A percentile compares a stretch with the other conserved stretches of the same genome.
These are phyloP conservation scores for Chymomyza amoena DNA, from an alignment of 2,888 invertebrate genomes.

Conservation along the genomic window DNA sequence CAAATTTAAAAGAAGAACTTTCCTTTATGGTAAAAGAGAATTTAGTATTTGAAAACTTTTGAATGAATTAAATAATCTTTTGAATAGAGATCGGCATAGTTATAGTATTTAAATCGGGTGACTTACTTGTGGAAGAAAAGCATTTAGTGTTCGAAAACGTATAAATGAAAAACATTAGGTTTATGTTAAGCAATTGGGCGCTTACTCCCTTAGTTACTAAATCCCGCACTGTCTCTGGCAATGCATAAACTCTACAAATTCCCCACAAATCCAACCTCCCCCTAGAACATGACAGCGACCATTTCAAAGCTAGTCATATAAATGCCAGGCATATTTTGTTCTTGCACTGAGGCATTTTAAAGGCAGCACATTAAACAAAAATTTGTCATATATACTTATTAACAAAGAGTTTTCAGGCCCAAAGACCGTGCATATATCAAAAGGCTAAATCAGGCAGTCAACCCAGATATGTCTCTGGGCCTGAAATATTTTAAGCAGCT, in stretches of 20 bases:
- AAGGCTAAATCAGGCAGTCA: constrained; percentile 18
- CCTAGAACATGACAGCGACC: constrained; percentile 20
- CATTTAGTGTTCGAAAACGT: too few species aligned
- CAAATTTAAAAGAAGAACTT: too few species aligned
- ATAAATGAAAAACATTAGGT: too few species aligned
- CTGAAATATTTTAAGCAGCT: constrained; percentile 17
- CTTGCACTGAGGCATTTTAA: constrained; percentile 21
- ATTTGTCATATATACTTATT: constrained; percentile 57
- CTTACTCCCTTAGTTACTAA: neutral
- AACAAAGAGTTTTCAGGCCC: constrained; percentile 15
- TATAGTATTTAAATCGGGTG: too few species aligned
- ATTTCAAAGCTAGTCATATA: constrained; percentile 37
- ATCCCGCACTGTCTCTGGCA: neutral
- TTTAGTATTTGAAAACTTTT: too few species aligned
- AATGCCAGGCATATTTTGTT: neutral
- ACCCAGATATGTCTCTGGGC: constrained; percentile 39
- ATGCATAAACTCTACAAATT: constrained; percentile 19
- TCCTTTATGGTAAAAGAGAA: too few species aligned
- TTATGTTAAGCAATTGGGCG: too few species aligned
- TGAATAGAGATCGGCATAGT: too few species aligned
- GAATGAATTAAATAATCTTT: too few species aligned
- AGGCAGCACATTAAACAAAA: constrained; percentile 42
- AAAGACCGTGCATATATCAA: constrained; percentile 18
- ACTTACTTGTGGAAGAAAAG: too few species aligned
- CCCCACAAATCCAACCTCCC: too few species aligned